These are phyloP conservation scores for Pangasius krempfi DNA, from an alignment of 2,797 vertebrate genomes.

Conservation along the genomic window DNA sequence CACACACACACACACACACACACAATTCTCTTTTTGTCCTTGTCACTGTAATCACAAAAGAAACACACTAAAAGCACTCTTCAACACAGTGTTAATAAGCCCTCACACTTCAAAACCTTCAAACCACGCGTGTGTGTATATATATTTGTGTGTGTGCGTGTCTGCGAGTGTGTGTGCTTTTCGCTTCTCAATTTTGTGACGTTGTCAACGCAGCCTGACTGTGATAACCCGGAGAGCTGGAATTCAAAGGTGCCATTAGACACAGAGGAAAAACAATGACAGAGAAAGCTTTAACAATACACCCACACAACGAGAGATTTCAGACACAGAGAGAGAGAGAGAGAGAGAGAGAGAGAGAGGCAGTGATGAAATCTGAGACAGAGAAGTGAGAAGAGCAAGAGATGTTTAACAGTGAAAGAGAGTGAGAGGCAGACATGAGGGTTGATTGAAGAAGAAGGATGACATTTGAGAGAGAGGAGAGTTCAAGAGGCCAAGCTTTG, in stretches of 20 bases:
- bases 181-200: conserved; percentile 13
- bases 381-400: conserved; percentile 15
- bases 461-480: conserved; percentile 25
- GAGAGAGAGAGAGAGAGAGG: not conserved
- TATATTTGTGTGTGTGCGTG: not conserved
- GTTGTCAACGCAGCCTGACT: conserved; percentile 41
- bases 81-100: conserved; percentile 29
- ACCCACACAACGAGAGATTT: not conserved
- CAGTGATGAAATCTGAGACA: conserved; percentile 16
- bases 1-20: conserved; percentile 28
- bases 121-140: not conserved
- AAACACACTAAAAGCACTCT: conserved; percentile 38
- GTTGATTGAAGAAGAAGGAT: conserved; percentile 26
- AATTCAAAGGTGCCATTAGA: conserved; percentile 54
- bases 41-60: conserved; percentile 40
- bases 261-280: conserved; percentile 43
- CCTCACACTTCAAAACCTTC: conserved; percentile 34
- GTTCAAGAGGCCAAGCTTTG: conserved; percentile 8
- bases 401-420: conserved; percentile 3
- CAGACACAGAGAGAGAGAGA: not conserved
- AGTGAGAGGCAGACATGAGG: not conserved
- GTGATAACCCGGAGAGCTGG: conserved; percentile 39
- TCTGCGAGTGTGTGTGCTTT: not conserved
- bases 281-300: conserved; percentile 32
- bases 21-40: conserved; percentile 25